Evolutionary conservation across 2,888 invertebrate genomes (phyloP).

Genomic region (Meganola albula): DNA sequence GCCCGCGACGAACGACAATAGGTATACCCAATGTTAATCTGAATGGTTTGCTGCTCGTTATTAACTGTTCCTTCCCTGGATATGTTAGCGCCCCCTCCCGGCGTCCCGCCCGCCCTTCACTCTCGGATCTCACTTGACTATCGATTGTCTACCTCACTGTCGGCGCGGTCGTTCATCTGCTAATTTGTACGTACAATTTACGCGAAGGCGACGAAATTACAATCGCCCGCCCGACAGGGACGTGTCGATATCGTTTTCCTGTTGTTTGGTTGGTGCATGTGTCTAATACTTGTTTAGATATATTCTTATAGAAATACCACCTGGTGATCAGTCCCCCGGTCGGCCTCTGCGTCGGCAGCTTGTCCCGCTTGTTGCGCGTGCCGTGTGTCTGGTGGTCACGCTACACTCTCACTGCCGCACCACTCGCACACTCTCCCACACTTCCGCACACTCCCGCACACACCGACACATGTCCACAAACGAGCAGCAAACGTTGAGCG

Average conservation of each 20-base stretch:
- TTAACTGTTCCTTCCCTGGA: constrained; percentile 59
- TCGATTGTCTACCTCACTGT: constrained; percentile 39
- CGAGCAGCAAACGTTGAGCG: constrained; percentile 56
- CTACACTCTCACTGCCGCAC: constrained; percentile 14
- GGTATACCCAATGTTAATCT: constrained; percentile 68
- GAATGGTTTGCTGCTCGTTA: constrained; percentile 76
- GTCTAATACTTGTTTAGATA: constrained; percentile 60
- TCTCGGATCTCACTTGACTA: constrained; percentile 46
- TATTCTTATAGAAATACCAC: constrained; percentile 63
- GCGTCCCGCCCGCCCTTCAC: constrained; percentile 29
- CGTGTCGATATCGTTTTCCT: constrained; percentile 32
- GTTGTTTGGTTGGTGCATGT: constrained; percentile 62
- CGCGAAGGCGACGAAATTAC: constrained; percentile 32
- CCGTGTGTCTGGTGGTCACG: constrained; percentile 16
- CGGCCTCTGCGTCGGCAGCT: constrained; percentile 31
- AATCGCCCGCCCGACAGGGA: constrained; percentile 34
- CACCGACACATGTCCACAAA: constrained; percentile 25
- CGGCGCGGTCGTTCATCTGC: constrained; percentile 35
- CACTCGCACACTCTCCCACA: not conserved
- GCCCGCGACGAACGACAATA: constrained; percentile 49
- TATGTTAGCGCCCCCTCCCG: constrained; percentile 48
- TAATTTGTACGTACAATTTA: constrained; percentile 30
- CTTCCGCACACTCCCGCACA: constrained; percentile 7
- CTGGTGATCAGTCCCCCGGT: constrained; percentile 41
- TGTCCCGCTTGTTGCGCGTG: constrained; percentile 22